Base-by-base conservation (phyloP, 2,888 invertebrate species). In the Stenotaenia linearis region DNA sequence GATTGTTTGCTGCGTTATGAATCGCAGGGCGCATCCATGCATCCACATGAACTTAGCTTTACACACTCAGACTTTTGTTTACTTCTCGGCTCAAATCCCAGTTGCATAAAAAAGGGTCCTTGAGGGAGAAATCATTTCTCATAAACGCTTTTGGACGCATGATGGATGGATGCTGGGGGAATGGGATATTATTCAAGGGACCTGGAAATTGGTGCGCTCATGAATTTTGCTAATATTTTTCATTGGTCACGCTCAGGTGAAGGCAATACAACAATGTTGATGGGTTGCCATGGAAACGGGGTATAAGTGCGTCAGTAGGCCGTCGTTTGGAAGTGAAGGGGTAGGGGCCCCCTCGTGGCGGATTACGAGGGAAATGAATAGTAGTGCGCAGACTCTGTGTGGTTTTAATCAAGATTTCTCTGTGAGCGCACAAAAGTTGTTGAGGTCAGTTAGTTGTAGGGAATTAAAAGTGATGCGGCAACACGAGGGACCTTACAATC, bases 401-500 rank as follows among this genome's bases (percentile, higher is more conserved):
- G 56, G 56, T 56, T 56, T 56, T 56, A 56, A 56, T 56, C 56
- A 56, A 56, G 56, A 56, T 56, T 56, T 56, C 18, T 56, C 21
- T 56, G 56, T 21, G 56, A 18, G 56, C 56, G 56, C 56, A 56
- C 56, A 56, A 56, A 56, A 56, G 56, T 56, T 56, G 56, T 56
- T 56, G 56, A 56, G 56, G 56, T 56, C 56, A 56, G 56, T 56
- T 56, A 56, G 56, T 56, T 56, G 56, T 56, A 18, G n/a, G 56
- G 56, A 56, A 56, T 56, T 56, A 56, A 56, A 56, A 56, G 56
- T 56, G 56, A 56, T 56, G 56, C 56, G 10, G 5, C 37, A 37
- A 37, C 12, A 37, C 9, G 5, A 9, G 37, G 5, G 37, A 37
- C 37, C 15, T 37, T 37, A 9, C 37, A 37, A 37, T 37, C 37